Percentiles rank a stretch among this genome's conserved stretches.
phyloP scores from a whole-genome alignment of 1,140 invertebrate species.

The Drosophila bocki region DNA sequence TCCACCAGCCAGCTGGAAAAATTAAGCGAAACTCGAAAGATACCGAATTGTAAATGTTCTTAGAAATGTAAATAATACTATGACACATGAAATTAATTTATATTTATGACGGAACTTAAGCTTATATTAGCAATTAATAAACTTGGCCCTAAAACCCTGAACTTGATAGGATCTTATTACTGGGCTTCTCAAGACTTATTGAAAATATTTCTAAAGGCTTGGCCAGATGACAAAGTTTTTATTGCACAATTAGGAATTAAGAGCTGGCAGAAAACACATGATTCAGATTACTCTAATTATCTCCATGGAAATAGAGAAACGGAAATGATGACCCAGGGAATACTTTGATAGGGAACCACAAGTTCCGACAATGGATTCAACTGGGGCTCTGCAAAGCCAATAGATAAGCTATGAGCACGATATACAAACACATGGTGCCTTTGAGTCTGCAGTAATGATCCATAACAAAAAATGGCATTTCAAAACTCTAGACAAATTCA shows the following conservation, averaged over 20 bases:
- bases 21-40: not conserved
- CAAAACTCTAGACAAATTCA: constrained; percentile 1
- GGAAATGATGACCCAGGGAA: constrained; percentile 16
- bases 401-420: constrained; percentile 1
- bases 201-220: not conserved
- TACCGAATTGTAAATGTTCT: constrained; percentile 27
- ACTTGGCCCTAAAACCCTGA: not conserved
- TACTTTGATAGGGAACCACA: constrained; percentile 17
- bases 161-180: not conserved
- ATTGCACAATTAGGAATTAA: not conserved
- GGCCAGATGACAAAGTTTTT: not conserved
- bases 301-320: constrained; percentile 14
- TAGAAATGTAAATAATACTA: not conserved
- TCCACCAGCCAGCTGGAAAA: not conserved
- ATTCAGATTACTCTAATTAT: constrained; percentile 16
- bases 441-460: constrained; percentile 4
- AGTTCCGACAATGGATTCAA: constrained; percentile 9
- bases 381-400: constrained; percentile 2
- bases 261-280: constrained; percentile 1
- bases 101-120: not conserved
- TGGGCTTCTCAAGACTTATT: fast-evolving
- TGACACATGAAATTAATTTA: not conserved
- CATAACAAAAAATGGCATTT: not conserved
- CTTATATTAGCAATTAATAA: not conserved
- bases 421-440: constrained; percentile 13